Base-by-base conservation (phyloP, 2,113 vertebrate genomes). In the Gallinago paraguaiae region DNA sequence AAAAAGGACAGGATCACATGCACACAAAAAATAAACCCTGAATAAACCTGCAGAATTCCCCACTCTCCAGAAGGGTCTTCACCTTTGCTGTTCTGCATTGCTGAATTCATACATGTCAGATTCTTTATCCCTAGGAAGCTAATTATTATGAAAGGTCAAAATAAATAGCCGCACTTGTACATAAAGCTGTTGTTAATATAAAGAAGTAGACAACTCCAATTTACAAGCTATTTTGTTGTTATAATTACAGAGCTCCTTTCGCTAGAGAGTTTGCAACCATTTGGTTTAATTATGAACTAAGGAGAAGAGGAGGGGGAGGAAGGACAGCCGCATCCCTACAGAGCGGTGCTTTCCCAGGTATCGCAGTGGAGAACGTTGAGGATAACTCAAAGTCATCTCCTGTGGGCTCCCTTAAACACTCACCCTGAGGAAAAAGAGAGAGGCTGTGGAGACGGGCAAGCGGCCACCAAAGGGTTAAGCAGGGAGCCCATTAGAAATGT, bases 401-500 rank as follows among this genome's bases (percentile, higher is more conserved):
- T 13, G 1, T 1, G 91, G 87, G 75, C 84, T 85, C 91, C 96
- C 93, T 48, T 41, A 76, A 87, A 95, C 90, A 45, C 90, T 93
- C 65, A 74, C 93, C 86, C 88, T 16, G 9, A 39, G 43, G 72
- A 75, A 10, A 28, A 35, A 1, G 2, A 16, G 0, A 19, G 53
- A 46, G 0, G 33, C 31, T 1, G 45, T 22, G 20, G 68, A 71
- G 79, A 89, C 1, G 1, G 83, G 92, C 76, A 65, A 56, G 96
- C 93, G 48, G 95, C 93, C 84, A 91, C 79, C 80, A 83, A 98
- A 97, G 98, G 97, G 98, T 98, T 98, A 98, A 98, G 93, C 94
- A 90, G 65, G 63, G 96, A 97, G 96, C 97, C 98, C 98, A 98
- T 98, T 98, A 98, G 97, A 82, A 88, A 97, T 91, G 97, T 97